Evolutionary conservation across 2,888 invertebrate species (phyloP), one percentile per base, ranked within the genome.

Genomic region (Saturnia pavonia): DNA sequence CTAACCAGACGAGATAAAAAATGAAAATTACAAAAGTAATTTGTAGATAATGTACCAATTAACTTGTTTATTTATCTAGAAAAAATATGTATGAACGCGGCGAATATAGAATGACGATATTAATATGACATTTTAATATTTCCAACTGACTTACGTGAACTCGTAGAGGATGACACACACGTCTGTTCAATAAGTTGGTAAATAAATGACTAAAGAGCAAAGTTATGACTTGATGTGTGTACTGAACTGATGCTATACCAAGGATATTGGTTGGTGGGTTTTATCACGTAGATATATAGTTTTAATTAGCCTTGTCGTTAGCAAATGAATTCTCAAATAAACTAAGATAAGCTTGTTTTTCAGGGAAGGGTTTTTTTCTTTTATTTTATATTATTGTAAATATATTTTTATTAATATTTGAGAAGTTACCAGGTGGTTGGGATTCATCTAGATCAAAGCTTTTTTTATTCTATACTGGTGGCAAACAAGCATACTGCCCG

Each of bases 141-240:
- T 65, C 19, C n/a, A 40, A 65, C 19, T 16, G 25, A 57, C 57
- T 65, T 40, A 40, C 65, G 11, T 34, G 11, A 40, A n/a, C 19
- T 19, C 40, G 16, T 40, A 3, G 40, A 19, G 34, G n/a, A 40
- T 65, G 65, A 40, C 40, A 40, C 65, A 65, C 65, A 65, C 65
- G 65, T 65, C 65, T 25, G 40, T 40, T n/a, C 65, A 9, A 40
- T 40, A 65, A 65, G 22, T 40, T 40, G 40, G 40, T 65, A 40
- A 65, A 65, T 40, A 40, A 65, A 65, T 65, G 65, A 65, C 65
- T 65, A 65, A 65, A n/a, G n/a, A n/a, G n/a, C n/a, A n/a, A n/a
- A 65, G 65, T 65, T 65, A 40, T 40, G 40, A 40, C 27, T 40
- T 65, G 40, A n/a, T 16, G 16, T 40, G 19, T 40, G 34, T n/a